Conservation (phyloP, 2,888 invertebrate species). For the Hydraecia micacea region DNA sequence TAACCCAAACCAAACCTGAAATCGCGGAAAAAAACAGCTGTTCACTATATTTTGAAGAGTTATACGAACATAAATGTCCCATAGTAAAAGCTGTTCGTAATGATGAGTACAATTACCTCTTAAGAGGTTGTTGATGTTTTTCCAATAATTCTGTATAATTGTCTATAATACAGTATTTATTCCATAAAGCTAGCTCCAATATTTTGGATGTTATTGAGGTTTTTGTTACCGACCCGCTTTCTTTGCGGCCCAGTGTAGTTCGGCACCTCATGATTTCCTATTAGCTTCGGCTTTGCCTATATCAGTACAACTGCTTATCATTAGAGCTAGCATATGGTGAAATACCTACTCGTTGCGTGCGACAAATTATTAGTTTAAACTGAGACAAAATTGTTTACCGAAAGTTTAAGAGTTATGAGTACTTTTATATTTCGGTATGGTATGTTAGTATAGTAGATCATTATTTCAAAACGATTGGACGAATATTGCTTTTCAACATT, state of each 20-base stretch:
- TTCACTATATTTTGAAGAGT: too few species aligned
- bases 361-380: conserved; percentile 33
- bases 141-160: too few species aligned
- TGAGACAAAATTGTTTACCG: conserved; percentile 16
- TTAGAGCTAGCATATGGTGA: conserved; percentile 25
- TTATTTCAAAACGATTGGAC: neutral
- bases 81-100: too few species aligned
- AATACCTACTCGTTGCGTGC: conserved; percentile 32
- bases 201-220: too few species aligned
- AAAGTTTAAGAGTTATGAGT: conserved; percentile 7
- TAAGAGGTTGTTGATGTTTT: too few species aligned
- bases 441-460: neutral
- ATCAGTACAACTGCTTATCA: conserved; percentile 39
- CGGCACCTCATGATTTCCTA: neutral
- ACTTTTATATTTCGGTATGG: neutral
- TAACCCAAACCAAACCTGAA: too few species aligned
- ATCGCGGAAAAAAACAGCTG: too few species aligned
- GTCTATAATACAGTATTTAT: too few species aligned
- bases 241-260: neutral
- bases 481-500: neutral
- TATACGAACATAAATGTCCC: too few species aligned
- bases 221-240: neutral
- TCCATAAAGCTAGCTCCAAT: too few species aligned
- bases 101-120: too few species aligned
- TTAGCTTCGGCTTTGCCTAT: conserved; percentile 45